These are phyloP conservation scores for Darevskia mixta DNA, from an alignment of 2,797 vertebrate species.

Conservation along the genomic window DNA sequence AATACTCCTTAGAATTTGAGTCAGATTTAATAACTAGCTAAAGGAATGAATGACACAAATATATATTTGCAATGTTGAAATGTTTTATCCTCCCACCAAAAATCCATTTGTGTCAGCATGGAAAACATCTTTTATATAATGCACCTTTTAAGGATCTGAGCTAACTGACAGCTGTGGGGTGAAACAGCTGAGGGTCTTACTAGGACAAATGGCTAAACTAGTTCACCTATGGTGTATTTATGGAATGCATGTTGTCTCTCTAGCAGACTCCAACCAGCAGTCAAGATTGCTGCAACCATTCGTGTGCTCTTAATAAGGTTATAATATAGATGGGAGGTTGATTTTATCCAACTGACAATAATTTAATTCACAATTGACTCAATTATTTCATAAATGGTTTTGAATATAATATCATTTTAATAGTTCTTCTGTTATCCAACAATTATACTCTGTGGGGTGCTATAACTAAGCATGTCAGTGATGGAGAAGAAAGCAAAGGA, in stretches of 20 bases:
- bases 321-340: constrained; percentile 18
- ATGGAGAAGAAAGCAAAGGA: neutral
- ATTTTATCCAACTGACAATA: constrained; percentile 2
- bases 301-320: constrained; percentile 7
- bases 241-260: neutral
- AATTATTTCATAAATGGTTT: constrained; percentile 44
- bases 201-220: neutral
- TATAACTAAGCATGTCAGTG: constrained; percentile 10
- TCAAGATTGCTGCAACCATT: constrained; percentile 11
- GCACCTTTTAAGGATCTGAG: neutral
- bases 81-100: constrained; percentile 12
- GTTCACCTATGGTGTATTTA: neutral
- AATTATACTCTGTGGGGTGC: constrained; percentile 38
- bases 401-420: neutral
- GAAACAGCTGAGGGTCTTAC: neutral
- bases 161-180: constrained; percentile 18
- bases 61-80: neutral
- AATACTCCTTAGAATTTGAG: neutral
- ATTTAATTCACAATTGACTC: neutral
- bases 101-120: neutral
- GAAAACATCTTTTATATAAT: constrained; percentile 9
- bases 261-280: neutral
- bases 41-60: neutral
- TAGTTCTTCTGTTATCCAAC: constrained; percentile 26
- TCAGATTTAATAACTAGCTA: constrained; percentile 13